Base-by-base conservation (phyloP, 64 coral and sea anemone species). In the Stichodactyla helianthus region DNA sequence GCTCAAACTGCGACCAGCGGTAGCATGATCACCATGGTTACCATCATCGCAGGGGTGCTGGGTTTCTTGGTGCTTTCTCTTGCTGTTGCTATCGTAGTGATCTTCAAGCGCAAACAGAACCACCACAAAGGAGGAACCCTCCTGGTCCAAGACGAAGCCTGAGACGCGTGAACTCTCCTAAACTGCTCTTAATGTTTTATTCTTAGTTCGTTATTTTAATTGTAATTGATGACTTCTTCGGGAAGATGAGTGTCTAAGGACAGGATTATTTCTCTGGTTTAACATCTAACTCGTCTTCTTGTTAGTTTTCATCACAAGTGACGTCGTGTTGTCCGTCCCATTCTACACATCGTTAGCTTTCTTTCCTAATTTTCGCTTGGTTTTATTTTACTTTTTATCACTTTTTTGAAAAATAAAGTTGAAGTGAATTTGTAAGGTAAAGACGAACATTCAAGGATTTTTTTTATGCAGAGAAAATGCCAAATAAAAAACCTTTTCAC, bases 31-130 rank as follows among this genome's bases (percentile, higher is more conserved):
- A 25, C 71, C 11, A 57, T 91, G 51, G 54, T 82, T 54, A 71
- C 52, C 13, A 17, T 91, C 16, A 31, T 86, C 5, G 74, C 83
- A 27, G 89, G 83, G 61, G 71, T 86, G 5, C 83, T 91, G 10
- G 83, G 55, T 9, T 70, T 91, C 71, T 31, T 86, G 15, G 56
- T 35, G 6, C 0, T 91, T 15, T 52, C 57, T 13, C 89, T 91
- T 5, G 25, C 80, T 6, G 56, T 74, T 22, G 83, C 77, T 8
- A 9, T 91, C 25, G 28, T 86, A 70, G 64, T 91, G 8, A 26
- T 89, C 13, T 63, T 26, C 44, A 91, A 86, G 12, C 83, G 27
- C 51, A 74, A 74, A 23, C 25, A 74, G 26, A 31, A 4, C 68
- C 62, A 65, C 3, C 25, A n/a, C 23, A 74, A 71, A 12, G 68